phyloP scores from a whole-genome alignment of 2,113 vertebrate species.

The Falcunculus frontatus region DNA sequence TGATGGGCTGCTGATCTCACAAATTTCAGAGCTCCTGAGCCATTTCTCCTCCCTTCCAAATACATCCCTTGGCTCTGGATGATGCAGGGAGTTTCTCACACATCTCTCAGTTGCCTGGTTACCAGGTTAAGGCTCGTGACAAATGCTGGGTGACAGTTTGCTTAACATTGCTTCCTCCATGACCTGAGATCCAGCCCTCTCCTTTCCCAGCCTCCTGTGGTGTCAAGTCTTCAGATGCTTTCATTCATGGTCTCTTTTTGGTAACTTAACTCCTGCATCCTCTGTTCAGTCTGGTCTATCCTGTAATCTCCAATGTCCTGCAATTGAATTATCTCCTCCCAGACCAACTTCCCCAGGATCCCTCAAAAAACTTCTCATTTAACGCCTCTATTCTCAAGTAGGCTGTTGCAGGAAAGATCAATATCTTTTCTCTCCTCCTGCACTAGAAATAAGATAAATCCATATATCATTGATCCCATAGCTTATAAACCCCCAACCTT shows the following conservation, averaged over 20 bases:
- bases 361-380: neutral
- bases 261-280: neutral
- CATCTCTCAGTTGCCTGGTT: conserved; percentile 69
- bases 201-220: neutral
- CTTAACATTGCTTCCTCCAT: neutral
- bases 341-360: neutral
- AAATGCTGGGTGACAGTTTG: conserved; percentile 31
- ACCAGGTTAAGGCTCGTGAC: conserved; percentile 57
- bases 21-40: conserved; percentile 25
- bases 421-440: neutral
- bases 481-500: neutral
- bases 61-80: neutral
- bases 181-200: neutral
- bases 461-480: neutral
- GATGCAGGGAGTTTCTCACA: conserved; percentile 36
- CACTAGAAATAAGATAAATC: neutral
- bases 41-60: conserved; percentile 19
- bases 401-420: neutral
- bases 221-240: neutral
- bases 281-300: neutral
- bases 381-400: neutral
- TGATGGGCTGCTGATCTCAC: neutral
- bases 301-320: neutral
- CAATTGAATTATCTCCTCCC: neutral
- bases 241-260: neutral